Conservation (phyloP, 1,140 invertebrate species). For the Araneus ventricosus region DNA sequence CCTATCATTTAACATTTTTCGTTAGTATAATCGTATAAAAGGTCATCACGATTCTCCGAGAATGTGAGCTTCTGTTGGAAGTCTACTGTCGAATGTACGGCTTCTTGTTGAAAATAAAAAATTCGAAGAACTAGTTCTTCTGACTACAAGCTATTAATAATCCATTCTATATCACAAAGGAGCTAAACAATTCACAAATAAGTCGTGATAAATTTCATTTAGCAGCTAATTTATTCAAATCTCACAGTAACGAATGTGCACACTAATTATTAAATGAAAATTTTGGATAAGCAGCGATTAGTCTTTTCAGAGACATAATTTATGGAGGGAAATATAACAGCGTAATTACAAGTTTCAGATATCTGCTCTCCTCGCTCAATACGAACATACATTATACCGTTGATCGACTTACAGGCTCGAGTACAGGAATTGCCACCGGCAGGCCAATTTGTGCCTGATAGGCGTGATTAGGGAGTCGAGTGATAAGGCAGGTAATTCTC, state of each 20-base stretch:
- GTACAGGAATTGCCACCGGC: slow-evolving; percentile 3
- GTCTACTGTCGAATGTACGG: not conserved
- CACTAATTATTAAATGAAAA: slow-evolving; percentile 18
- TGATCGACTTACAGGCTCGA: not conserved
- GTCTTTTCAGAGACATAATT: slow-evolving; percentile 5
- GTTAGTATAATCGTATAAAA: too few relatives aligned
- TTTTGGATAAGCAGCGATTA: not conserved
- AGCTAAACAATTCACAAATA: slow-evolving; percentile 8
- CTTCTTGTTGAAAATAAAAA: not conserved
- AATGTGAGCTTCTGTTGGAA: too few relatives aligned
- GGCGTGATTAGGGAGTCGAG: not conserved
- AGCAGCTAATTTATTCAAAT: not conserved
- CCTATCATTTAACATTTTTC: too few relatives aligned
- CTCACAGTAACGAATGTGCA: not conserved
- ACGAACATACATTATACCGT: not conserved
- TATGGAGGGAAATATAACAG: not conserved
- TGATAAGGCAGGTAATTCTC: not conserved
- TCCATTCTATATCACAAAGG: not conserved
- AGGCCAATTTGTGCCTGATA: slow-evolving; percentile 6
- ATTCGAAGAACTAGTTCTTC: not conserved
- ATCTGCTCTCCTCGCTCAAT: not conserved
- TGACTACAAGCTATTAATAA: not conserved
- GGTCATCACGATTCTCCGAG: too few relatives aligned
- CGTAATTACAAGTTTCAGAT: not conserved
- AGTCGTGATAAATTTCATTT: not conserved